Conservation (phyloP, 2,797 vertebrate genomes). For the Argya squamiceps region DNA sequence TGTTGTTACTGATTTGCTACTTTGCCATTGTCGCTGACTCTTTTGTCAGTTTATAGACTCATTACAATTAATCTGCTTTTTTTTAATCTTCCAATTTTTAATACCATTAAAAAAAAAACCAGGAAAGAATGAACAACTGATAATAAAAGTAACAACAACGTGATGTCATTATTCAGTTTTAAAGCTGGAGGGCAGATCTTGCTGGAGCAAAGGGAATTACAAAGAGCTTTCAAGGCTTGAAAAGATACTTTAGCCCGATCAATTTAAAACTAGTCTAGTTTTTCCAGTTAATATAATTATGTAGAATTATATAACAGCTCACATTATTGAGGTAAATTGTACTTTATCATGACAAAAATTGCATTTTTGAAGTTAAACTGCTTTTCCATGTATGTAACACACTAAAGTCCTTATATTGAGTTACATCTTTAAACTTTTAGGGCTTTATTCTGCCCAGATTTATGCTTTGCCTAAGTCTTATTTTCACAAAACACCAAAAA, state of each 20-base stretch:
- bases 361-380: conserved; percentile 73
- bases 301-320: conserved; percentile 79
- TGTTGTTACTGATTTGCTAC: neutral
- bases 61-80: conserved; percentile 68
- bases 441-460: conserved; percentile 36
- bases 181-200: conserved; percentile 75
- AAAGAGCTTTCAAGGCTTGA: conserved; percentile 74
- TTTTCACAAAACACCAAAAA: neutral
- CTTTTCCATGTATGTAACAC: conserved; percentile 59
- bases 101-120: conserved; percentile 16
- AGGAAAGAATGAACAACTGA: conserved; percentile 57
- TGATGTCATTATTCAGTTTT: conserved; percentile 66
- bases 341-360: conserved; percentile 74
- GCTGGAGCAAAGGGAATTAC: conserved; percentile 74
- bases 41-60: conserved; percentile 60
- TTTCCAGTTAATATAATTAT: conserved; percentile 83
- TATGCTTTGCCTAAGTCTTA: neutral
- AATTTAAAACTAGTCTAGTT: conserved; percentile 76
- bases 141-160: conserved; percentile 57
- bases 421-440: conserved; percentile 50
- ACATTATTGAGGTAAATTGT: conserved; percentile 79
- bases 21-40: conserved; percentile 3
- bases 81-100: conserved; percentile 60
- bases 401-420: conserved; percentile 50
- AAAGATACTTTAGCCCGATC: conserved; percentile 76